Evolutionary conservation across 2,113 vertebrate species (phyloP).

Genomic region (Xyrauchen texanus): DNA sequence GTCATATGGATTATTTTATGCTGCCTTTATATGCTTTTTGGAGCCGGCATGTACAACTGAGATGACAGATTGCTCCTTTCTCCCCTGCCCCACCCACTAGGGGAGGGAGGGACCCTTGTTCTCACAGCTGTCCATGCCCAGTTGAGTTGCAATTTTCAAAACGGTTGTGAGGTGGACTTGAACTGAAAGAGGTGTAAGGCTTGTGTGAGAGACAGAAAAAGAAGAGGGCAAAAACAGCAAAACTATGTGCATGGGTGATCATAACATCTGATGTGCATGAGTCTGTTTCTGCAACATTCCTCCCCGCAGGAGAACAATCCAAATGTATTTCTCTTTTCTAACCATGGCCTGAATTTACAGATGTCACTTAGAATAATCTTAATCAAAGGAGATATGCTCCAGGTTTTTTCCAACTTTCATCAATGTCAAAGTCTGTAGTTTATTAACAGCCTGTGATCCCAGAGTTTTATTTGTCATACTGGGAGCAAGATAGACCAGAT

Average conservation of each 20-base stretch:
- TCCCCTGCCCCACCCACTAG: too few species aligned
- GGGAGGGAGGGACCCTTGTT: too few species aligned
- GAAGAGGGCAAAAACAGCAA: slow-evolving; percentile 19
- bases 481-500: neutral
- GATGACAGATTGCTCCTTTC: too few species aligned
- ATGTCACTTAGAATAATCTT: slow-evolving; percentile 22
- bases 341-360: neutral
- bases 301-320: slow-evolving; percentile 15
- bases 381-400: neutral
- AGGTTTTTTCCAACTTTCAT: slow-evolving; percentile 14
- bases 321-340: neutral
- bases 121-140: too few species aligned
- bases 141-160: too few species aligned
- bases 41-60: too few species aligned
- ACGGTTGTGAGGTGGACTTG: too few species aligned
- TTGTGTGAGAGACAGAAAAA: neutral
- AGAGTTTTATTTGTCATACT: neutral
- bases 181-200: neutral
- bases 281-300: slow-evolving; percentile 9
- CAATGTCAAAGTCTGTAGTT: slow-evolving; percentile 1
- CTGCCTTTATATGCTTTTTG: too few species aligned
- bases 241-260: slow-evolving; percentile 32
- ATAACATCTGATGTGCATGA: slow-evolving; percentile 24
- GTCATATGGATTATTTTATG: too few species aligned
- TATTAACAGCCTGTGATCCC: neutral